Percentiles rank a stretch among this genome's conserved stretches.
Conservation (phyloP, 1,140 invertebrate genomes). For the Chironomus tepperi region DNA sequence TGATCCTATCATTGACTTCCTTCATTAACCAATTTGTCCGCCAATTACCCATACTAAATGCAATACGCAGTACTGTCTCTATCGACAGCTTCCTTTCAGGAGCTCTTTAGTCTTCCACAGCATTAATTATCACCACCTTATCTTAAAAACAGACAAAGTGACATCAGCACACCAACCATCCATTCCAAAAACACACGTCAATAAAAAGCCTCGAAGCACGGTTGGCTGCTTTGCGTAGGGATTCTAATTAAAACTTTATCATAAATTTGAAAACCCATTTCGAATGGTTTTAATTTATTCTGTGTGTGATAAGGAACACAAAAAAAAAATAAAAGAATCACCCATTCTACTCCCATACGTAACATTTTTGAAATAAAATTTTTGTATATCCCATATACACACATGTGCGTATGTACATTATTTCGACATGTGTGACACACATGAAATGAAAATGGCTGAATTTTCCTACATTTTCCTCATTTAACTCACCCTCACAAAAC, state of each 20-base stretch:
- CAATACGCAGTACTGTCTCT: too few species aligned
- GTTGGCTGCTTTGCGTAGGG: background rate
- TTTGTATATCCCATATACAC: background rate
- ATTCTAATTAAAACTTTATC: conserved; percentile 24
- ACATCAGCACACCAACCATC: background rate
- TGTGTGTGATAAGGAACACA: background rate
- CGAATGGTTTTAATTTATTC: conserved; percentile 22
- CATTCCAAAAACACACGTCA: background rate
- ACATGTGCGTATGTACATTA: conserved; percentile 6
- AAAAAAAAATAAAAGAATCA: too few species aligned
- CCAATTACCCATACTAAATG: too few species aligned
- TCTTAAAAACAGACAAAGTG: background rate
- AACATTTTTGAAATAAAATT: conserved; percentile 3
- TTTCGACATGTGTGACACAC: conserved; percentile 15
- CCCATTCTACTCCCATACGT: background rate
- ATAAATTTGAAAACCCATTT: conserved; percentile 22
- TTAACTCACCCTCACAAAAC: background rate
- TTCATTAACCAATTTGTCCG: too few species aligned
- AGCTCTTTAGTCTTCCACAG: too few species aligned
- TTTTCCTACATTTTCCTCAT: background rate
- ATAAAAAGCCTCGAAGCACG: background rate
- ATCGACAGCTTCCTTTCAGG: too few species aligned
- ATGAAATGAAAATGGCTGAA: conserved; percentile 14
- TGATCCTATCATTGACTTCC: too few species aligned
- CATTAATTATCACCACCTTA: too few species aligned